Evolutionary conservation across 2,888 invertebrate species (phyloP), one percentile per base, ranked within the genome.

Genomic region (Caenorhabditis doughertyi): DNA sequence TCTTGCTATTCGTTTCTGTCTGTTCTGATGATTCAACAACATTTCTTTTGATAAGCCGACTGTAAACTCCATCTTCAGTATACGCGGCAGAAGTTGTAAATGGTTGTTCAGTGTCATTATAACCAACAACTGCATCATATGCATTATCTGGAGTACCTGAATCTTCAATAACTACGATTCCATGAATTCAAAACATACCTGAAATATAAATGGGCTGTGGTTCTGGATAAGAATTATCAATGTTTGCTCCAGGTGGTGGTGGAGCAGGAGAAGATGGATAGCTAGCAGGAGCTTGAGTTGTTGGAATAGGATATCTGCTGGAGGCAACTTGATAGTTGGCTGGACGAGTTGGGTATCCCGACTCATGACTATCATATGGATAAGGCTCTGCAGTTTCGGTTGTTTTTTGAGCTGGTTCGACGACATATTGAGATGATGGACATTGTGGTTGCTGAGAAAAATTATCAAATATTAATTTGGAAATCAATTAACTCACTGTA

Each of bases 341-440:
- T n/a, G 82, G 70, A 32, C 73, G 80, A n/a, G 86, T 83, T 32
- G 84, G 84, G 58, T 86, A 86, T n/a, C 84, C 86, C 7, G 81
- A 81, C 42, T 85, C 85, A 64, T 85, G 85, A 23, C 71, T 71
- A 5, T 74, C 84, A 16, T 55, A 58, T 18, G 62, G 60, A 49
- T 86, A 84, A 13, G 84, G 84, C 11, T 64, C 29, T 9, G 76
- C 62, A 51, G 70, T 70, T 64, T 86, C 86, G 0, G 84, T 86
- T 3, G 86, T 85, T 49, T 81, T 83, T 11, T 76, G 65, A 21
- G 86, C 76, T n/a, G 86, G 82, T 44, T 86, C 84, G 13, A 86
- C 86, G 29, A 62, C 65, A 21, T 84, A 84, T 74, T 86, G 86
- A 11, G 73, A 65, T 23, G 64, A 21, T 21, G 64, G 70, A 56